These are phyloP conservation scores for Probosciger aterrimus DNA, from an alignment of 2,113 vertebrate species.

Conservation along the genomic window DNA sequence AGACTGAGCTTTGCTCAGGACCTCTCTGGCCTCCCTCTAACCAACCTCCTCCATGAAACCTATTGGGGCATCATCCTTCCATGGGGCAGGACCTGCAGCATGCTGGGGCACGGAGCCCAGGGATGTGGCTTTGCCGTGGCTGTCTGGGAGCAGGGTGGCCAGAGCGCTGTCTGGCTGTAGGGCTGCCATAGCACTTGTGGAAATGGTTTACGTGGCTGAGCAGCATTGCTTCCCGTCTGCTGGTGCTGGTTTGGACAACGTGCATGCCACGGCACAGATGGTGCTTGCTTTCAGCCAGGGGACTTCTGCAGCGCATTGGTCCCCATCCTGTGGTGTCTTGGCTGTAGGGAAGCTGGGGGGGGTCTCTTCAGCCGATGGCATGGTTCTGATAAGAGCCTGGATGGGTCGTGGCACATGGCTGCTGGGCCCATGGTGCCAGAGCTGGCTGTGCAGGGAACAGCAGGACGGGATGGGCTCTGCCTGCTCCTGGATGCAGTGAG, in stretches of 20 bases:
- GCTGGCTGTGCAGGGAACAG: fast-evolving
- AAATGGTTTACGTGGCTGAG: background rate
- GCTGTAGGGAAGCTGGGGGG: background rate
- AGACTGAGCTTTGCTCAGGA: background rate
- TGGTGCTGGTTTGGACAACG: background rate
- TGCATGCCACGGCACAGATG: fast-evolving
- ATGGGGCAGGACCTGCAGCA: fast-evolving
- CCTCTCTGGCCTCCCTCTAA: background rate
- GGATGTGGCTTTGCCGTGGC: background rate
- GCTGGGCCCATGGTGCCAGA: background rate
- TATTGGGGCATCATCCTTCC: fast-evolving
- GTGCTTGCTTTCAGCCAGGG: fast-evolving
- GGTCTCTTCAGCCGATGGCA: fast-evolving
- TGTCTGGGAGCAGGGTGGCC: fast-evolving
- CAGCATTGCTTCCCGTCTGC: background rate
- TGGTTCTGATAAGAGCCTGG: background rate
- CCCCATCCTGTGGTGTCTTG: fast-evolving
- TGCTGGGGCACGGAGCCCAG: fast-evolving
- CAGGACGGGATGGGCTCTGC: background rate
- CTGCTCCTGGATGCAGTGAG: fast-evolving
- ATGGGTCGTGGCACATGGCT: fast-evolving
- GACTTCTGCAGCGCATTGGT: fast-evolving
- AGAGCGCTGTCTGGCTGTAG: background rate
- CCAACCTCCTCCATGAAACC: background rate
- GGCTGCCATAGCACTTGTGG: background rate